Evolutionary conservation across 1,140 invertebrate species (phyloP).

Genomic region (Mya arenaria): DNA sequence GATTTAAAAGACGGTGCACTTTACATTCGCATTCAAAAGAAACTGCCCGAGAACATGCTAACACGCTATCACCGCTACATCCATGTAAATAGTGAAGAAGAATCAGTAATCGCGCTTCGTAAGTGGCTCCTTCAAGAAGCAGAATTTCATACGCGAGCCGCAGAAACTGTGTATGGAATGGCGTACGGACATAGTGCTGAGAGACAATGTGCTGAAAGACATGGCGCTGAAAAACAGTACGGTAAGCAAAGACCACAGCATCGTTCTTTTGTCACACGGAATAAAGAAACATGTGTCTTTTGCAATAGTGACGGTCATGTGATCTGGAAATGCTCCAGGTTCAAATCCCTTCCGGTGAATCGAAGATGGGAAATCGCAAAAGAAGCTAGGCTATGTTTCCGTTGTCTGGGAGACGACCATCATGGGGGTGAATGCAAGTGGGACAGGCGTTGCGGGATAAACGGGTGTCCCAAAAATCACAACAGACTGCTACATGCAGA

Average conservation of each 20-base stretch:
- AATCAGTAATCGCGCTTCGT: not conserved
- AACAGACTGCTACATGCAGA: constrained; percentile 4
- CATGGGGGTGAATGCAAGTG: not conserved
- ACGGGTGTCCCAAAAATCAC: not conserved
- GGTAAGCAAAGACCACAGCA: not conserved
- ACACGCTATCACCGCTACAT: not conserved
- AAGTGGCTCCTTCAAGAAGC: not conserved
- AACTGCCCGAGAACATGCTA: not conserved
- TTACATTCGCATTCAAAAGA: not conserved
- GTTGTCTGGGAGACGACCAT: not conserved
- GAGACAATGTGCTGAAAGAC: not conserved
- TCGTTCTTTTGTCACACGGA: no score
- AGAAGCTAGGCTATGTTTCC: not conserved
- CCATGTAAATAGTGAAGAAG: not conserved
- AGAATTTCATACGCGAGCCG: not conserved
- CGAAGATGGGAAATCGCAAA: not conserved
- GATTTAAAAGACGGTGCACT: constrained; percentile 3
- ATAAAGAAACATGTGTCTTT: no score
- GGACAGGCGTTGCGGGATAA: not conserved
- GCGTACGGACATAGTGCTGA: not conserved
- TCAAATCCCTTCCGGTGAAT: not conserved
- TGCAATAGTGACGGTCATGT: not conserved
- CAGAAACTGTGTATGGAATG: not conserved
- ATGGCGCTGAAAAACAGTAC: no score
- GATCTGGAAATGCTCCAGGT: not conserved